These are phyloP conservation scores for Venusia cambrica DNA, from an alignment of 2,888 invertebrate species.

Conservation along the genomic window DNA sequence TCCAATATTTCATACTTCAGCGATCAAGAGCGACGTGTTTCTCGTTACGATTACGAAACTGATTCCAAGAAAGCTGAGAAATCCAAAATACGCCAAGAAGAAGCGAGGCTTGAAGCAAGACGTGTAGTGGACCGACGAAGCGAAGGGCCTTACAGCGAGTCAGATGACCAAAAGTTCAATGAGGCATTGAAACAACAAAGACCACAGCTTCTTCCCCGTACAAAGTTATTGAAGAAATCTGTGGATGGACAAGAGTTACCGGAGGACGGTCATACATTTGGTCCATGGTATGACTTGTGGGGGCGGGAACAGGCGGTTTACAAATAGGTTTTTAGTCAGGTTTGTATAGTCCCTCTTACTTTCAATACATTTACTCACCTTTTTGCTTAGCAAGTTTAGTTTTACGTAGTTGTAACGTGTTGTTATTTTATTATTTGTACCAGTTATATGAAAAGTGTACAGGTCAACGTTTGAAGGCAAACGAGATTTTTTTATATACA, in stretches of 20 bases:
- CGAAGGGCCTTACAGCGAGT: slow-evolving; percentile 72
- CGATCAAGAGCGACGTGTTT: slow-evolving; percentile 64
- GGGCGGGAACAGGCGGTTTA: slow-evolving; percentile 86
- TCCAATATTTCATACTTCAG: slow-evolving; percentile 74
- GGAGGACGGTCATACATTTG: slow-evolving; percentile 87
- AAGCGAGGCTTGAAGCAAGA: slow-evolving; percentile 68
- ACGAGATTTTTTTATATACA: too few relatives aligned
- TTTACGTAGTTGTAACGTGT: slow-evolving; percentile 15
- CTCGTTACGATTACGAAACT: slow-evolving; percentile 73
- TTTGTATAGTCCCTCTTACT: slow-evolving; percentile 39
- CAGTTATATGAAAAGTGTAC: slow-evolving; percentile 1
- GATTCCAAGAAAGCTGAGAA: slow-evolving; percentile 79
- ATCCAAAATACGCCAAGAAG: slow-evolving; percentile 73
- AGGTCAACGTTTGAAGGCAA: too few relatives aligned
- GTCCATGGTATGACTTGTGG: slow-evolving; percentile 95
- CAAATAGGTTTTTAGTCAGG: slow-evolving; percentile 60
- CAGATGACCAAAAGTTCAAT: slow-evolving; percentile 81
- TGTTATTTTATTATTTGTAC: slow-evolving; percentile 9
- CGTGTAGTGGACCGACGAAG: slow-evolving; percentile 62
- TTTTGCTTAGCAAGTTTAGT: slow-evolving; percentile 18
- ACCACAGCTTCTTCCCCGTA: slow-evolving; percentile 84
- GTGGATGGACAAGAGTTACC: slow-evolving; percentile 70
- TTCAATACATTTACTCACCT: slow-evolving; percentile 23
- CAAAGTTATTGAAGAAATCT: slow-evolving; percentile 84
- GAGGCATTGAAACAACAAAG: slow-evolving; percentile 73